These are phyloP conservation scores for Sinocyclocheilus anshuiensis DNA, from an alignment of 2,113 vertebrate genomes.

Conservation along the genomic window DNA sequence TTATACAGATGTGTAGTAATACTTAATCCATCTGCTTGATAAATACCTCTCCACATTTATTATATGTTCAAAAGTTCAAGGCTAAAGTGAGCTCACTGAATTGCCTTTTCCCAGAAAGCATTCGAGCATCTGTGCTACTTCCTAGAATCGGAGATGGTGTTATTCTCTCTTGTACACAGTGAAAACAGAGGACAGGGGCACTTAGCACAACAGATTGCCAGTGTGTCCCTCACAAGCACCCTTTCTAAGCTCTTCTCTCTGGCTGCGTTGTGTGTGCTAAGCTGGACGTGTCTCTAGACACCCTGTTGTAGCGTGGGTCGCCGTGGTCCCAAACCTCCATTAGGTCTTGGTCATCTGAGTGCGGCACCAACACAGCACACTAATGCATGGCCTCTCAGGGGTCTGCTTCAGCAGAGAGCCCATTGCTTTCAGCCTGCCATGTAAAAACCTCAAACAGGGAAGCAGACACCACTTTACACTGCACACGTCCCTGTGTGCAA, in stretches of 20 bases:
- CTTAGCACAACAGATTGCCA: slow-evolving; percentile 28
- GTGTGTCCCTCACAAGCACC: neutral
- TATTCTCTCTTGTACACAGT: neutral
- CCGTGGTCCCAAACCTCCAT: slow-evolving; percentile 28
- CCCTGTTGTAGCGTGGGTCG: neutral
- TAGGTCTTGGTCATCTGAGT: slow-evolving; percentile 22
- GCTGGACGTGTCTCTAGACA: slow-evolving; percentile 9
- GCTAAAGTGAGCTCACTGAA: neutral
- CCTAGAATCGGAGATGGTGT: neutral
- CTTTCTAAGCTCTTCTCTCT: too few relatives aligned
- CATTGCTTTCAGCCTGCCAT: slow-evolving; percentile 20
- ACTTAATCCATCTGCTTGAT: neutral
- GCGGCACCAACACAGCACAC: neutral
- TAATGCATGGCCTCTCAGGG: neutral
- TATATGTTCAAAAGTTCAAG: neutral
- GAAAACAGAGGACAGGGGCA: neutral
- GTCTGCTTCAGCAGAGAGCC: neutral
- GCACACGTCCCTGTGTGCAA: neutral
- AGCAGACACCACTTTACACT: slow-evolving; percentile 11
- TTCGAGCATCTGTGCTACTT: neutral
- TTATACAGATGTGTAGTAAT: neutral
- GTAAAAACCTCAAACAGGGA: neutral
- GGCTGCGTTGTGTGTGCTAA: slow-evolving; percentile 2
- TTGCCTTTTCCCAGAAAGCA: neutral
- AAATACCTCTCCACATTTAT: neutral